Percentiles rank a stretch among this genome's conserved stretches.
phyloP scores from a whole-genome alignment of 2,113 vertebrate species.

The Rallus limicola region DNA sequence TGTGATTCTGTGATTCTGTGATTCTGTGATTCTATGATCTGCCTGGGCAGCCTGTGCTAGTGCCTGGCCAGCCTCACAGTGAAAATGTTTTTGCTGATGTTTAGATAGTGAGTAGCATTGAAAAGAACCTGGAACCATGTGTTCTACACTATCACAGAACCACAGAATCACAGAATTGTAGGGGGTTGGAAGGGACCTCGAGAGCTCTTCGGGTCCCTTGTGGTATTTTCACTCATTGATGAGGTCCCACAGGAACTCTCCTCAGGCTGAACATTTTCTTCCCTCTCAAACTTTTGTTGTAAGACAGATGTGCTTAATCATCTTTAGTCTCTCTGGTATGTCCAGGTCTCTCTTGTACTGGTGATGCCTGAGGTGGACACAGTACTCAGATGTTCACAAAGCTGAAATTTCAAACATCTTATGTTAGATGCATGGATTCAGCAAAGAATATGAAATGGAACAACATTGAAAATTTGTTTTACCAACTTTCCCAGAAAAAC shows the following conservation, averaged over 20 bases:
- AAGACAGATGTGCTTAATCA: background rate
- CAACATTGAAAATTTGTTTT: rapidly evolving
- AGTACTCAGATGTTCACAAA: rapidly evolving
- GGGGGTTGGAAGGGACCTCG: too few relatives aligned
- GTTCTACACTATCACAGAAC: background rate
- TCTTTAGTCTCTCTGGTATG: background rate
- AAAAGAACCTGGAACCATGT: background rate
- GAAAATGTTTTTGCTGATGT: background rate
- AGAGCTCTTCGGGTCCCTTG: background rate
- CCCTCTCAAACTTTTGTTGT: background rate
- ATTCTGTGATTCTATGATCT: too few relatives aligned
- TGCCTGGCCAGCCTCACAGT: background rate
- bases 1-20: too few relatives aligned
- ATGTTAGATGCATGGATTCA: background rate
- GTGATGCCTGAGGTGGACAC: background rate
- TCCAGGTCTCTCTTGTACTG: background rate
- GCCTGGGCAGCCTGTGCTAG: background rate
- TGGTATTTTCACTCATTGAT: background rate
- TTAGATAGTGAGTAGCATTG: background rate
- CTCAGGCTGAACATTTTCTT: background rate
- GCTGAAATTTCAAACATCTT: background rate
- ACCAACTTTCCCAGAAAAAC: background rate
- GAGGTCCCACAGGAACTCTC: background rate
- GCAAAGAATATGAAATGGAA: background rate
- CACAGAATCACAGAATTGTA: too few relatives aligned